These are phyloP conservation scores for Emydoidea blandingii DNA, from an alignment of 2,797 vertebrate genomes.

Conservation along the genomic window DNA sequence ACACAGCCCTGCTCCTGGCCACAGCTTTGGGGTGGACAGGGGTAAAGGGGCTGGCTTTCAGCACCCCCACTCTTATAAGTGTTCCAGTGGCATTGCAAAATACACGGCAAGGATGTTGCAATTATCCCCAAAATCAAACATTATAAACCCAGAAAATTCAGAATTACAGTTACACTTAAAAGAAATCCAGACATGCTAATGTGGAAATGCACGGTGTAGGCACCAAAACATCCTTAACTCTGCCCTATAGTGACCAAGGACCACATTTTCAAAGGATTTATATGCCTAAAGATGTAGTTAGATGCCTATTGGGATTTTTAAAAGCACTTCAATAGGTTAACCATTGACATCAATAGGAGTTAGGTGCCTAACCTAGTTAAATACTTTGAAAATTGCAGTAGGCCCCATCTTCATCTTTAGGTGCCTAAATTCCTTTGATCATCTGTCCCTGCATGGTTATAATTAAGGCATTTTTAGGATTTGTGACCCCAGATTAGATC, in stretches of 20 bases:
- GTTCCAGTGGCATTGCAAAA: neutral
- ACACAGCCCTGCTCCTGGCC: too few species aligned
- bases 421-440: neutral
- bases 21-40: too few species aligned
- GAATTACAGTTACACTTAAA: neutral
- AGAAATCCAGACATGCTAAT: accelerated
- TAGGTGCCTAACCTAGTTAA: too few species aligned
- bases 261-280: neutral
- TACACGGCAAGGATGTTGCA: neutral
- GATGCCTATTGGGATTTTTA: neutral
- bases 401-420: neutral
- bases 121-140: neutral
- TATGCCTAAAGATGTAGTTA: neutral
- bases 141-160: neutral
- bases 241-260: neutral
- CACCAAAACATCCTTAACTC: neutral
- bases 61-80: too few species aligned
- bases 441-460: accelerated
- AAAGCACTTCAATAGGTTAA: neutral
- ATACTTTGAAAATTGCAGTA: neutral
- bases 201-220: neutral
- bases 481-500: slow-evolving; percentile 27
- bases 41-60: too few species aligned
- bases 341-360: neutral
- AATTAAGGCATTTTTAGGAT: neutral